Conservation (phyloP, 2,113 vertebrate species). For the Cettia cetti region DNA sequence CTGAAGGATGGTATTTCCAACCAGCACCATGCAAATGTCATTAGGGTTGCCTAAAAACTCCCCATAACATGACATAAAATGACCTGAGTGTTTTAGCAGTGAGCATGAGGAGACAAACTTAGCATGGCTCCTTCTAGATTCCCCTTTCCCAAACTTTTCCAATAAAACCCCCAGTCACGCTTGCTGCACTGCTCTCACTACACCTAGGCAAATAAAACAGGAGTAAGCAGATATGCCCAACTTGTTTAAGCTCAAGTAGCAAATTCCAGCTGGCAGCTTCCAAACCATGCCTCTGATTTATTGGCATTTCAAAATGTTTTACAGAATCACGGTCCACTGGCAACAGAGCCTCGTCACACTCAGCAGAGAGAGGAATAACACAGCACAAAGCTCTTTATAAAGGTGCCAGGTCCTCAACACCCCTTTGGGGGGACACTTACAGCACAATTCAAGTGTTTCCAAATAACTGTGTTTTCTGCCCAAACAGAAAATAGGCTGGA, state of each 20-base stretch:
- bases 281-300: neutral
- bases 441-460: neutral
- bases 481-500: neutral
- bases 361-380: neutral
- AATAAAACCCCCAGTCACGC: neutral
- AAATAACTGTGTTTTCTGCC: neutral
- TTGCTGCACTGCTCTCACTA: neutral
- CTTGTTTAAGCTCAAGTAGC: neutral
- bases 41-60: neutral
- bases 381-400: neutral
- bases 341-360: neutral
- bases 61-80: neutral
- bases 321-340: neutral
- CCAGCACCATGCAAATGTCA: neutral
- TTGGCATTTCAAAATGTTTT: constrained; percentile 20
- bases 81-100: neutral
- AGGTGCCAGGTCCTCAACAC: neutral
- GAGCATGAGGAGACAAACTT: neutral
- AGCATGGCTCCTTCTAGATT: neutral
- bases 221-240: constrained; percentile 13
- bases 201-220: neutral
- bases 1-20: neutral
- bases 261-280: constrained; percentile 44
- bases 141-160: neutral
- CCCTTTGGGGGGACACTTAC: neutral